Conservation (phyloP, 2,888 invertebrate genomes). For the Napeogenes sylphis region DNA sequence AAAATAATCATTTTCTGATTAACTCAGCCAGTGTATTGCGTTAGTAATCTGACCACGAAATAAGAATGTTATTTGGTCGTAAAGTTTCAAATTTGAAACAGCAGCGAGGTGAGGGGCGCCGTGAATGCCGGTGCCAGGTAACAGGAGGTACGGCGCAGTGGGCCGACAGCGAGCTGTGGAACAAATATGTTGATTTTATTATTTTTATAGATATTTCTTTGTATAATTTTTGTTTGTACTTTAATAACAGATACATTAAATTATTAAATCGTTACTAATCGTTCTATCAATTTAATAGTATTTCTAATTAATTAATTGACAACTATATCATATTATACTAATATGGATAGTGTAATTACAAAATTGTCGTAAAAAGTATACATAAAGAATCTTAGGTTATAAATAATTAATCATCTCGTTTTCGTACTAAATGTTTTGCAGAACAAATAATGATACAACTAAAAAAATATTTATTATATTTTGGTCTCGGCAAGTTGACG, state of each 20-base stretch:
- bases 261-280: slow-evolving; percentile 12
- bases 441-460: too few relatives aligned
- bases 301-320: too few relatives aligned
- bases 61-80: slow-evolving; percentile 36
- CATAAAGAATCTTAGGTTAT: too few relatives aligned
- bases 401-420: too few relatives aligned
- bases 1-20: too few relatives aligned
- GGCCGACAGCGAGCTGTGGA: slow-evolving; percentile 10
- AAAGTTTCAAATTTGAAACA: slow-evolving; percentile 48
- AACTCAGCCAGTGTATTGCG: slow-evolving; percentile 14
- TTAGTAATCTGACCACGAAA: slow-evolving; percentile 34
- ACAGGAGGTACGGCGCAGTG: slow-evolving; percentile 72
- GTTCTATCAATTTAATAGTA: too few relatives aligned
- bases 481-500: slow-evolving; percentile 34
- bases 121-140: slow-evolving; percentile 70
- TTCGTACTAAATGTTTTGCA: too few relatives aligned
- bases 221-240: not conserved
- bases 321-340: too few relatives aligned
- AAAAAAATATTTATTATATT: not conserved
- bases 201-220: not conserved
- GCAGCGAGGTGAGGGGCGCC: slow-evolving; percentile 43
- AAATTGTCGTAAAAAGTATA: too few relatives aligned
- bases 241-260: not conserved
- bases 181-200: slow-evolving; percentile 14
- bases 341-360: too few relatives aligned